Evolutionary conservation across 2,888 invertebrate genomes (phyloP).

Genomic region (Drosophila macrospina): DNA sequence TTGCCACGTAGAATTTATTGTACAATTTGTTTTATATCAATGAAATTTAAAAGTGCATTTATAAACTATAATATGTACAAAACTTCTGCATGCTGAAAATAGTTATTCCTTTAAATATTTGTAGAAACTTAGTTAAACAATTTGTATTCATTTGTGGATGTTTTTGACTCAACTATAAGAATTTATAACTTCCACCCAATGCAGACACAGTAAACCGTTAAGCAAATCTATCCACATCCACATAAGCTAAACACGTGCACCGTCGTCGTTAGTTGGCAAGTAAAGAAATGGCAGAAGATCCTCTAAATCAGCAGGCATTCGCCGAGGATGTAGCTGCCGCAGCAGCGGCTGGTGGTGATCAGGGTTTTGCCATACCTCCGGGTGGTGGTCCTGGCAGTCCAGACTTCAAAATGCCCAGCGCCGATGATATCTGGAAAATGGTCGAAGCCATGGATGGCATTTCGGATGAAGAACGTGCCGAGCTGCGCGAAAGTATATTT

Average conservation of each 20-base stretch:
- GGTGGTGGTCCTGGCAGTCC: conserved; percentile 63
- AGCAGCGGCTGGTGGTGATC: conserved; percentile 70
- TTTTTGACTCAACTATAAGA: conserved; percentile 17
- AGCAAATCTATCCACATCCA: conserved; percentile 17
- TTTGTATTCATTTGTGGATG: conserved; percentile 1
- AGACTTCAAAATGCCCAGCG: conserved; percentile 86
- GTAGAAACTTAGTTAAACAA: not conserved
- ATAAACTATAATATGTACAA: not conserved
- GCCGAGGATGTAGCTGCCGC: conserved; percentile 82
- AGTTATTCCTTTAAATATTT: not conserved
- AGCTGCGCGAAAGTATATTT: conserved; percentile 86
- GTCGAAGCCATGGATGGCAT: conserved; percentile 87
- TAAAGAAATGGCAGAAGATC: conserved; percentile 79
- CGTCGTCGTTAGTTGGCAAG: not conserved
- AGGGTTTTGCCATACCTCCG: conserved; percentile 60
- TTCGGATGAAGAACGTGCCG: conserved; percentile 88
- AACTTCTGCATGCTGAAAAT: conserved; percentile 4
- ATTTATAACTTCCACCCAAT: conserved; percentile 42
- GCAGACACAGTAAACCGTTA: conserved; percentile 58
- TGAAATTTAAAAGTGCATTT: not conserved
- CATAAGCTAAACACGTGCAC: conserved; percentile 18
- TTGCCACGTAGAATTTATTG: conserved; percentile 48
- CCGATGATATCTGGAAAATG: conserved; percentile 87
- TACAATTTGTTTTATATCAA: not conserved
- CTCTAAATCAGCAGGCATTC: conserved; percentile 78